Conservation (phyloP, 2,888 invertebrate species). For the Rhogogaster chlorosoma region DNA sequence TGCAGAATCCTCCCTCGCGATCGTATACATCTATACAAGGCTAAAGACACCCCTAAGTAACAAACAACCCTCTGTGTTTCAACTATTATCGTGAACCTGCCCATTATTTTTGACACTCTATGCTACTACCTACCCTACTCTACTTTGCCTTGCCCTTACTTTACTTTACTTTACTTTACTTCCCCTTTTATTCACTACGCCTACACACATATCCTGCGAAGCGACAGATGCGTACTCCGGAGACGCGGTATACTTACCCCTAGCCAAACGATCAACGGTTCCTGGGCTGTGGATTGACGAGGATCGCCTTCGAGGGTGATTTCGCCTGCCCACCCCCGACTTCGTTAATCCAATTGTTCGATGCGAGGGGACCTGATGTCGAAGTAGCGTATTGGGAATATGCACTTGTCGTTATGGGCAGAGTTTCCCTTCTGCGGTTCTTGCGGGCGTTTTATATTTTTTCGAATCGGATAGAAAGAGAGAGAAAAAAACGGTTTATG, state of each 20-base stretch:
- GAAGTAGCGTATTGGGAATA: conserved; percentile 66
- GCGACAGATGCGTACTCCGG: conserved; percentile 49
- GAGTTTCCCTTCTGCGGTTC: conserved; percentile 17
- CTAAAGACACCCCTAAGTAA: conserved; percentile 45
- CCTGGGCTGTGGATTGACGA: neutral
- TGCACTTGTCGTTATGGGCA: conserved; percentile 66
- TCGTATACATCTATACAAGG: neutral
- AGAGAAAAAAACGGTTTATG: neutral
- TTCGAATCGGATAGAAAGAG: neutral
- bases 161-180: neutral
- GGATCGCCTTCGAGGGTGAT: conserved; percentile 41
- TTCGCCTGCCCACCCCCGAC: conserved; percentile 55
- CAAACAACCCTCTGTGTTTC: conserved; percentile 33
- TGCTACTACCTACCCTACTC: neutral
- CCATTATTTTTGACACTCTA: conserved; percentile 43
- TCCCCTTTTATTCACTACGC: neutral
- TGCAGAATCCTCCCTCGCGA: conserved; percentile 12
- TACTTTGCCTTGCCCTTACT: neutral
- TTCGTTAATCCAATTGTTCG: conserved; percentile 74
- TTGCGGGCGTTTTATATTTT: conserved; percentile 27
- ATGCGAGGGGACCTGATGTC: conserved; percentile 54
- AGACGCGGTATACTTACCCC: conserved; percentile 32
- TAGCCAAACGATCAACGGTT: neutral
- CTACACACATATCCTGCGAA: conserved; percentile 9
- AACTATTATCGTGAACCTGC: conserved; percentile 37